A percentile compares a stretch with the other conserved stretches of the same genome.
Conservation (phyloP, 2,113 vertebrate genomes). For the Plestiodon gilberti region DNA sequence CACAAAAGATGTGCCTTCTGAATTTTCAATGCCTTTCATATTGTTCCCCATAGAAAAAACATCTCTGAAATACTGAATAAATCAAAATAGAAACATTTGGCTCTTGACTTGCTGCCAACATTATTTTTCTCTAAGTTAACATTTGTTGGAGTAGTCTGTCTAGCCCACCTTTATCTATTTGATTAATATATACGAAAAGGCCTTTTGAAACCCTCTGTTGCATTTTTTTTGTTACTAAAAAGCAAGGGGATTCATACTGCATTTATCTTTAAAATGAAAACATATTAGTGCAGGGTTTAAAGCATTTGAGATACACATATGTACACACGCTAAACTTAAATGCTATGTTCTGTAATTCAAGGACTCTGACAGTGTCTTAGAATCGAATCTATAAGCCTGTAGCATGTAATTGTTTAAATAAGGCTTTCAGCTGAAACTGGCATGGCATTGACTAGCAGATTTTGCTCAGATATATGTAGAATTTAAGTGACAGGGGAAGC, state of each 20-base stretch:
- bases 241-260: slow-evolving; percentile 58
- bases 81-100: slow-evolving; percentile 83
- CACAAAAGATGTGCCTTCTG: slow-evolving; percentile 87
- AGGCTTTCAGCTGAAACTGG: slow-evolving; percentile 56
- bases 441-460: slow-evolving; percentile 32
- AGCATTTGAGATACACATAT: slow-evolving; percentile 44
- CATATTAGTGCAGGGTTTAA: slow-evolving; percentile 61
- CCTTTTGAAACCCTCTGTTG: slow-evolving; percentile 62
- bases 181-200: slow-evolving; percentile 69
- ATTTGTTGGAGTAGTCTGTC: slow-evolving; percentile 69
- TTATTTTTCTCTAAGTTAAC: slow-evolving; percentile 68
- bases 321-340: slow-evolving; percentile 20
- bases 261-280: slow-evolving; percentile 70
- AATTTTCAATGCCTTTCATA: slow-evolving; percentile 84
- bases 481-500: slow-evolving; percentile 45
- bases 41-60: slow-evolving; percentile 83
- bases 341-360: slow-evolving; percentile 47
- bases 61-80: slow-evolving; percentile 85
- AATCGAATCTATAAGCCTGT: slow-evolving; percentile 52
- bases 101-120: slow-evolving; percentile 71
- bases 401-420: slow-evolving; percentile 50
- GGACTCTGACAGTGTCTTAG: slow-evolving; percentile 27
- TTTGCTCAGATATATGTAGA: slow-evolving; percentile 48
- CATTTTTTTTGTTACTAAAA: slow-evolving; percentile 44
- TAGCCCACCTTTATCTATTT: slow-evolving; percentile 69